Conservation (phyloP, 1,140 invertebrate species). For the Neodiprion pinetum region DNA sequence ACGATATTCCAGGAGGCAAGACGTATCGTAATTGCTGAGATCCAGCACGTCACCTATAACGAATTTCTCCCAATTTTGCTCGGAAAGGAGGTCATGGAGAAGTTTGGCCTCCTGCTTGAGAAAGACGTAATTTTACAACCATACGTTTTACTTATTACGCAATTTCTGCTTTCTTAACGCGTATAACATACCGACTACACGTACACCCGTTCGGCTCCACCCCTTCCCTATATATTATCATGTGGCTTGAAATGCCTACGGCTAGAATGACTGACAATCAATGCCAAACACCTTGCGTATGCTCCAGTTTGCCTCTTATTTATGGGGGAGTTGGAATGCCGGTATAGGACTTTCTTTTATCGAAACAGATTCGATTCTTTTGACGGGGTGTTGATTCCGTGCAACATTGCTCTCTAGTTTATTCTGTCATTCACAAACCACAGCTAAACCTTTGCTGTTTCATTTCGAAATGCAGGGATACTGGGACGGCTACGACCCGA, state of each 20-base stretch:
- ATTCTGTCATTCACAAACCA: neutral
- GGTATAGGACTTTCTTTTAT: neutral
- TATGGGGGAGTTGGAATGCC: neutral
- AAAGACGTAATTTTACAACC: slow-evolving; percentile 70
- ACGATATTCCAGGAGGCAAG: slow-evolving; percentile 91
- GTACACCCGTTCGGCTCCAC: neutral
- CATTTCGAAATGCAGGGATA: slow-evolving; percentile 67
- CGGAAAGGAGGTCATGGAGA: slow-evolving; percentile 92
- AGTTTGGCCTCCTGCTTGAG: slow-evolving; percentile 83
- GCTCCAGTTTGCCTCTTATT: neutral
- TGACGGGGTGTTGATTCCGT: neutral
- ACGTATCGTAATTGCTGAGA: slow-evolving; percentile 86
- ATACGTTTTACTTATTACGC: neutral
- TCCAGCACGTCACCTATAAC: slow-evolving; percentile 94
- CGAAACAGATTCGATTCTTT: neutral
- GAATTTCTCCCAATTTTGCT: slow-evolving; percentile 94
- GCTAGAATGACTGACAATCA: neutral
- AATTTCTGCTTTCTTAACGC: slow-evolving; percentile 12
- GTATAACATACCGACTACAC: slow-evolving; percentile 5
- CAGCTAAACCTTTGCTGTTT: slow-evolving; percentile 1
- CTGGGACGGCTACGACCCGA: slow-evolving; percentile 88
- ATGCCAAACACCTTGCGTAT: neutral
- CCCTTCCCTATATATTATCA: slow-evolving; percentile 8
- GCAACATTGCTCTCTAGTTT: neutral
- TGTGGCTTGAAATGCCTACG: neutral